Conservation (phyloP, 1,140 invertebrate genomes). For the Branchinecta lindahli region DNA sequence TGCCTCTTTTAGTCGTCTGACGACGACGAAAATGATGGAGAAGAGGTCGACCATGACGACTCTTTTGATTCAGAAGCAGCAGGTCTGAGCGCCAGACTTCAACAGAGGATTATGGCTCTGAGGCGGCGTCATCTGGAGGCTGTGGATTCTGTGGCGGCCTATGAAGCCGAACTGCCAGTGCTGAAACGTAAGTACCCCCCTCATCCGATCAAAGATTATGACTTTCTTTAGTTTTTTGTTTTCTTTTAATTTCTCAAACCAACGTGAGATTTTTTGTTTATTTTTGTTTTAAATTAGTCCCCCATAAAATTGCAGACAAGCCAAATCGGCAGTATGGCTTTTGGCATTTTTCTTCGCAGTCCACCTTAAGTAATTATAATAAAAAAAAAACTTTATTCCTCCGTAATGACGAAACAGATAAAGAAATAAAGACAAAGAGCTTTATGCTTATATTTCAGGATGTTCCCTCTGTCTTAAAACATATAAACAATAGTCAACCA, state of each 20-base stretch:
- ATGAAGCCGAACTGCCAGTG: not conserved
- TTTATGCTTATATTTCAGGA: too few species aligned
- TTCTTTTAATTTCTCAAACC: not conserved
- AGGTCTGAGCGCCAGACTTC: not conserved
- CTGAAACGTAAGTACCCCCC: not conserved
- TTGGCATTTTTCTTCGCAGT: too few species aligned
- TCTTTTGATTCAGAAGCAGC: not conserved
- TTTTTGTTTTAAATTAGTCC: too few species aligned
- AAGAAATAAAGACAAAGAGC: too few species aligned
- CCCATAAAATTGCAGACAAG: too few species aligned
- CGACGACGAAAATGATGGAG: not conserved
- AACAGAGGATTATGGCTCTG: constrained; percentile 1
- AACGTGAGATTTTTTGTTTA: too few species aligned
- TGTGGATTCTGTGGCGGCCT: not conserved
- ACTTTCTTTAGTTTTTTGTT: not conserved
- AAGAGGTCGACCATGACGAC: not conserved
- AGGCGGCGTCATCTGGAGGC: not conserved
- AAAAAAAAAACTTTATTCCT: too few species aligned
- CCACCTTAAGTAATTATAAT: too few species aligned
- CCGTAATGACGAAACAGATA: too few species aligned
- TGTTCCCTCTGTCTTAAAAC: too few species aligned
- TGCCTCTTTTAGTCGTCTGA: not conserved
- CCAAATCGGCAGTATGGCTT: too few species aligned
- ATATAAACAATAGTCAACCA: too few species aligned
- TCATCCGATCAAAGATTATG: not conserved